Evolutionary conservation across 2,888 invertebrate species (phyloP), one percentile per base, ranked within the genome.

Genomic region (Xanthia togata): DNA sequence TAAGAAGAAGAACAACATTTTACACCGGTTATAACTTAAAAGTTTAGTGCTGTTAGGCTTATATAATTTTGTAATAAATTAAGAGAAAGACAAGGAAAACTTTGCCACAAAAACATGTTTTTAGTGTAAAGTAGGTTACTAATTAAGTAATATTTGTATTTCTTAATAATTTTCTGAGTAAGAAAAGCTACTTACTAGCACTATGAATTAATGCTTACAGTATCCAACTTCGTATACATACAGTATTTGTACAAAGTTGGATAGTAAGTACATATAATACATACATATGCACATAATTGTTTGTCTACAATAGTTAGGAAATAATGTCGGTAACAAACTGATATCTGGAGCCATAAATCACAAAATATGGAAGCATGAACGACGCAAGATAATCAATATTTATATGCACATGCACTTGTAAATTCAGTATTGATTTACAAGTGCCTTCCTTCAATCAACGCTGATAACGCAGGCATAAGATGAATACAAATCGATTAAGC

Each of bases 91-190:
- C 59, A 53, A 76, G 6, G 50, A 44, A 60, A 75, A 47, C 12
- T 14, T n/a, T 44, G 26, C n/a, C 23, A 59, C 38, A 50, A 62
- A 55, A 68, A 53, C 57, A n/a, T 59, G 14, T 50, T 57, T 41
- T 60, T 57, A 38, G 12, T 23, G 11, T 12, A 41, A 72, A 64
- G n/a, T 59, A 72, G 72, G 72, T 64, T 57, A 71, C 47, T 47
- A 26, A 78, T 38, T 23, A 67, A 20, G 59, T 67, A 67, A 76
- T 78, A 62, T 69, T 76, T 68, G 41, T 73, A 59, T 72, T 72
- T 80, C 26, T 64, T 26, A n/a, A 26, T 44, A 55, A 64, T 75
- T 70, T 70, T 65, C 62, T 63, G 31, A 73, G 44, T 70, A 47
- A 64, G 74, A 65, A 81, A 65, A 81, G 44, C 35, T 53, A 78